Evolutionary conservation across 2,113 vertebrate species (phyloP).

Genomic region (Scortum barcoo): DNA sequence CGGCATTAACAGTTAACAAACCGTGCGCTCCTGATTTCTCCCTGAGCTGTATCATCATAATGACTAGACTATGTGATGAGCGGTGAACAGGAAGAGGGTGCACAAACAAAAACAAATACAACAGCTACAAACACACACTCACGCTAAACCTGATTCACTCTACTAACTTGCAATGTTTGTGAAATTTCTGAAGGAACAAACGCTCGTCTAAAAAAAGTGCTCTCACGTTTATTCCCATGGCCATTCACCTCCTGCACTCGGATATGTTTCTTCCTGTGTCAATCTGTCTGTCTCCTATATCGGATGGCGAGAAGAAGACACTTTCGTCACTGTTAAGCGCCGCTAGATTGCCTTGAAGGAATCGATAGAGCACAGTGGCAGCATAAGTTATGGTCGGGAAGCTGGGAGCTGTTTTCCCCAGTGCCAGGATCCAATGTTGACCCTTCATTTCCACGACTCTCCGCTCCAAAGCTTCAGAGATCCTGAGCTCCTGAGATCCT

Average conservation of each 20-base stretch:
- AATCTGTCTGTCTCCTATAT: constrained; percentile 9
- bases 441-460: constrained; percentile 10
- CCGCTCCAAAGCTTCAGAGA: neutral
- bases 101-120: neutral
- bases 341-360: constrained; percentile 39
- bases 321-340: constrained; percentile 45
- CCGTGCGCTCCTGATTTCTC: neutral
- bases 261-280: constrained; percentile 27
- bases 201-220: neutral
- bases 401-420: constrained; percentile 23
- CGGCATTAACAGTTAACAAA: neutral
- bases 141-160: neutral
- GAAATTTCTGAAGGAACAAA: constrained; percentile 4
- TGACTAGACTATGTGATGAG: neutral
- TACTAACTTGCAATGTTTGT: constrained; percentile 4
- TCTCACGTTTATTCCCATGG: constrained; percentile 20
- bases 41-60: neutral
- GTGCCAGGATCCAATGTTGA: neutral
- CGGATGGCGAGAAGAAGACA: constrained; percentile 28
- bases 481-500: neutral
- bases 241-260: constrained; percentile 8
- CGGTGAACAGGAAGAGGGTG: neutral
- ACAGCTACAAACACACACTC: neutral
- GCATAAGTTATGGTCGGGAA: constrained; percentile 43
- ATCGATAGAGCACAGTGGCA: constrained; percentile 38